Base-by-base conservation (phyloP, 2,113 vertebrate species). In the Rana temporaria region DNA sequence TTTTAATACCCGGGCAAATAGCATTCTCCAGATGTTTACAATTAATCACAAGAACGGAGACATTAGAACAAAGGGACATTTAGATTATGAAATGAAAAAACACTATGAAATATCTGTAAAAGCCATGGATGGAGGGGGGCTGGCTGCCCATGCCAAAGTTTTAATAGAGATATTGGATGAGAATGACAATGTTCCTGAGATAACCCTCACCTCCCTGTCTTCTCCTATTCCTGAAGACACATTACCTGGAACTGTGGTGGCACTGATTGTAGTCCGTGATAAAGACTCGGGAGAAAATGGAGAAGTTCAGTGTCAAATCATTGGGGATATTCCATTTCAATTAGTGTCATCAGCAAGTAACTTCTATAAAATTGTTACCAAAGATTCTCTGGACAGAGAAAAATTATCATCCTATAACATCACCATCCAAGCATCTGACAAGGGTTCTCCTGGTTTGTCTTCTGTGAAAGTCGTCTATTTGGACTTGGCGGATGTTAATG, bases 151-250 rank as follows among this genome's bases (percentile, higher is more conserved):
- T 1, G 89, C 88, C 74, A 88, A 84, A 16, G 24, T 91, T 30
- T 85, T 90, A 34, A 78, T 91, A 3, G 80, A 86, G 57, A 82
- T 93, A 26, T 73, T 91, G 0, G 92, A 93, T 86, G 89, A 86
- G 48, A 94, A 94, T 3, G 88, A 92, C 71, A 87, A 91, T 74
- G 2, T 18, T 3, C 97, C 97, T 0, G 96, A 98, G 72, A 92
- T 98, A 0, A 90, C 92, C 6, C 64, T 99, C 84, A 96, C 94
- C 6, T 96, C 96, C 32, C 85, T 97, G 30, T 95, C 91, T 48
- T 94, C 93, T 77, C 92, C 95, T 0, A 92, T 99, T 72, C 89
- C 70, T 86, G 97, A 99, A 82, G 55, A 98, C 0, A 91, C 96
- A 0, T 88, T 86, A 3, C 85, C 90, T 0, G 95, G 94, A 7